A percentile compares a stretch with the other conserved stretches of the same genome.
Evolutionary conservation across 2,888 invertebrate genomes (phyloP).

Genomic region (Bellardia bayeri): DNA sequence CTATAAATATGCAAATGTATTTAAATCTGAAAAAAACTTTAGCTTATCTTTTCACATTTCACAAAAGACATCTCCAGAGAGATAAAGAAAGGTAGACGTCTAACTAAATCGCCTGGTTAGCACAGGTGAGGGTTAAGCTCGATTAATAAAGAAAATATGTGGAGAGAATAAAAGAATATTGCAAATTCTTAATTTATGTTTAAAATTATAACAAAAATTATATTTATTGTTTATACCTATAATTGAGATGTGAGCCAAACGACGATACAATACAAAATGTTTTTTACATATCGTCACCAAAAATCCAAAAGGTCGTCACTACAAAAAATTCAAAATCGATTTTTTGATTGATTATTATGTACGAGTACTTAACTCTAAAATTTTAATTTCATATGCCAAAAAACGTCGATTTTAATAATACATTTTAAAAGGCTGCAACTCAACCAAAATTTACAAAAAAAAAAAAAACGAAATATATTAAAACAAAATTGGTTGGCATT

Average conservation of each 20-base stretch:
- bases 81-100: not conserved
- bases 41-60: not conserved
- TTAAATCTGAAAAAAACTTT: slow-evolving; percentile 5
- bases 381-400: too few species aligned
- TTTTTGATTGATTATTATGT: too few species aligned
- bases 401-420: too few species aligned
- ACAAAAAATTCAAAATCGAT: too few species aligned
- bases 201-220: not conserved
- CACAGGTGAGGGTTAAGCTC: not conserved
- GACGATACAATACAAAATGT: not conserved
- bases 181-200: slow-evolving; percentile 34
- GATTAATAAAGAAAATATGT: not conserved
- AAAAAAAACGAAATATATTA: too few species aligned
- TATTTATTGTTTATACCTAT: not conserved
- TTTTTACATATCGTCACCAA: not conserved
- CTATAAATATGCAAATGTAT: not conserved
- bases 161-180: slow-evolving; percentile 3
- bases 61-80: not conserved
- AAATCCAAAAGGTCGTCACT: not conserved
- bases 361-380: too few species aligned
- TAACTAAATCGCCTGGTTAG: too few species aligned
- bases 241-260: not conserved
- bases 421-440: too few species aligned
- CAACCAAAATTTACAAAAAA: too few species aligned
- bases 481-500: too few species aligned